Conservation (phyloP, 2,888 invertebrate genomes). For the Dioctria rufipes region DNA sequence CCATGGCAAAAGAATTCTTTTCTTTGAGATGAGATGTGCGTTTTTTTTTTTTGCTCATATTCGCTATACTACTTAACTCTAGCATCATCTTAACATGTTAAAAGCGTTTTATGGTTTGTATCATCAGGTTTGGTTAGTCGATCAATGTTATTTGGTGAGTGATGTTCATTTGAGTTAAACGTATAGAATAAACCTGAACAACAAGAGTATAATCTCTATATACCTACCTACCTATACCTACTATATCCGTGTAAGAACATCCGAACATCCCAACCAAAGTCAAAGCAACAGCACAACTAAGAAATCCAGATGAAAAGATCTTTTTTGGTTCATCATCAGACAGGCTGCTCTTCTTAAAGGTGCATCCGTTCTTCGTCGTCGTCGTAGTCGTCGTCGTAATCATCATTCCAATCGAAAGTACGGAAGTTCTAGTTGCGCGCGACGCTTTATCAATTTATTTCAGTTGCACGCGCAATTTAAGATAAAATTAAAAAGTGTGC, state of each 20-base stretch:
- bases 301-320: too few relatives aligned
- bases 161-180: conserved; percentile 53
- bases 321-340: too few relatives aligned
- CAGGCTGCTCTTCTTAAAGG: too few relatives aligned
- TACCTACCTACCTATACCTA: too few relatives aligned
- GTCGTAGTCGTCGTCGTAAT: too few relatives aligned
- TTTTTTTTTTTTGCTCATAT: conserved; percentile 21
- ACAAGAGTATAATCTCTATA: too few relatives aligned
- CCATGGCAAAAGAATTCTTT: conserved; percentile 22
- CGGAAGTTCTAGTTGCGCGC: conserved; percentile 1
- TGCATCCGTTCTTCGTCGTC: too few relatives aligned
- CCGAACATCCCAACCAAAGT: conserved; percentile 8
- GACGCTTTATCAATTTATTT: conserved; percentile 6
- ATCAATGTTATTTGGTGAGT: conserved; percentile 57
- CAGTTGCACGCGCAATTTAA: conserved; percentile 14
- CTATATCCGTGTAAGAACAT: too few relatives aligned
- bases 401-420: conserved; percentile 1
- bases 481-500: conserved; percentile 28
- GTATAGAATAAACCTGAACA: too few relatives aligned
- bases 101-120: conserved; percentile 45
- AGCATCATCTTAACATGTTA: not conserved
- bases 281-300: too few relatives aligned
- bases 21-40: conserved; percentile 5
- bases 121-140: conserved; percentile 55
- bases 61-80: not conserved